phyloP scores from a whole-genome alignment of 2,113 vertebrate species.

The Prinia subflava region DNA sequence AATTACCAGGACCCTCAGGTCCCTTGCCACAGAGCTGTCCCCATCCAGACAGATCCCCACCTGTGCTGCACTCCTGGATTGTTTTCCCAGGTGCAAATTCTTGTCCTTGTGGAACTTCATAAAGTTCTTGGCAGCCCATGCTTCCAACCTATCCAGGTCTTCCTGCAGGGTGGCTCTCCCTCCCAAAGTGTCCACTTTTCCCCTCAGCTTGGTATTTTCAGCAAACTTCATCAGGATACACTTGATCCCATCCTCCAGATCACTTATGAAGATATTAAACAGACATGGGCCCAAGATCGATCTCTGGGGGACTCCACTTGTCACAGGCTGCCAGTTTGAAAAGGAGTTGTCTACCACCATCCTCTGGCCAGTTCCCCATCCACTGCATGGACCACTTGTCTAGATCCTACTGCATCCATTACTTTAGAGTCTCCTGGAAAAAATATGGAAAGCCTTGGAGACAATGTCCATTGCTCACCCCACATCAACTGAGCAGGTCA shows the following conservation, averaged over 20 bases:
- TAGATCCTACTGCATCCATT: not conserved
- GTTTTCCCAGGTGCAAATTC: not conserved
- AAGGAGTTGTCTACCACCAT: not conserved
- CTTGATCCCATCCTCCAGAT: not conserved
- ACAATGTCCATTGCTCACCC: not conserved
- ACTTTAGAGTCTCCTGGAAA: not conserved
- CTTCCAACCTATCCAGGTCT: not conserved
- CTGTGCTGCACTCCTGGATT: not conserved
- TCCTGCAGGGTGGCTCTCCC: not conserved
- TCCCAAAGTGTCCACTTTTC: not conserved
- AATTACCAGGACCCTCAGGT: not conserved
- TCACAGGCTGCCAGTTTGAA: not conserved
- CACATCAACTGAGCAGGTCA: not conserved
- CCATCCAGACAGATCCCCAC: not conserved
- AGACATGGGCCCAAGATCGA: accelerated
- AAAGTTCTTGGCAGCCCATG: not conserved
- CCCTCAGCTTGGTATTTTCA: not conserved
- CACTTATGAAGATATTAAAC: not conserved
- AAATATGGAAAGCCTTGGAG: not conserved
- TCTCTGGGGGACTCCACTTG: not conserved
- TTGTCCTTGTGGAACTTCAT: not conserved
- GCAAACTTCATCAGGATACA: not conserved
- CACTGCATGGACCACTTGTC: not conserved
- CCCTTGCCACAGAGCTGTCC: not conserved
- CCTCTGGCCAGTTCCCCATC: not conserved